Conservation (phyloP, 2,888 invertebrate genomes). For the Limnephilus auricula region DNA sequence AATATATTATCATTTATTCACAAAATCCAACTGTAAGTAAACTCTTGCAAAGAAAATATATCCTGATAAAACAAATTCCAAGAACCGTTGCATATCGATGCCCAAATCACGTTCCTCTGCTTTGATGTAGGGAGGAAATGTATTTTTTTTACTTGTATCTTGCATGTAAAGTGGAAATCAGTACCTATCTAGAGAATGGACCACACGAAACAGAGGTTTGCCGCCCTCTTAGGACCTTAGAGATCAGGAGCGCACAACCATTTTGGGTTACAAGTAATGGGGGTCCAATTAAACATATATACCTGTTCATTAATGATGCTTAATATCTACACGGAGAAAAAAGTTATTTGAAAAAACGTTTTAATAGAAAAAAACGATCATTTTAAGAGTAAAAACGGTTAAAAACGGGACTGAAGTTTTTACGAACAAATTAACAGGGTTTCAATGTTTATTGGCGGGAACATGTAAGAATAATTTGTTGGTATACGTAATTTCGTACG, state of each 20-base stretch:
- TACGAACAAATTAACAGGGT: too few species aligned
- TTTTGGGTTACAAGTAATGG: background rate
- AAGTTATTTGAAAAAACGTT: too few species aligned
- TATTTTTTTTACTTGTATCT: slow-evolving; percentile 6
- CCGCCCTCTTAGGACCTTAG: slow-evolving; percentile 53
- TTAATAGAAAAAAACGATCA: too few species aligned
- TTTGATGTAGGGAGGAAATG: slow-evolving; percentile 60
- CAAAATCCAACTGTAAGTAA: background rate
- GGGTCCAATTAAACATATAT: background rate
- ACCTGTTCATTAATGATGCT: too few species aligned
- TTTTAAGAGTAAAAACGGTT: too few species aligned
- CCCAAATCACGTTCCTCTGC: slow-evolving; percentile 49
- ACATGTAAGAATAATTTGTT: too few species aligned
- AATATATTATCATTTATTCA: background rate
- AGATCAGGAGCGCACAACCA: background rate
- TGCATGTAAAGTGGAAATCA: slow-evolving; percentile 50
- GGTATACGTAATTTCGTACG: too few species aligned
- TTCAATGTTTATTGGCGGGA: too few species aligned
- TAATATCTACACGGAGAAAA: too few species aligned
- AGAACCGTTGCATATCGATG: slow-evolving; percentile 43
- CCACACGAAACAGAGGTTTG: slow-evolving; percentile 55
- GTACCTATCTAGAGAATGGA: slow-evolving; percentile 43
- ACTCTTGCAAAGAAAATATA: background rate
- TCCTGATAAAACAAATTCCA: slow-evolving; percentile 2
- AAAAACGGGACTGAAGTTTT: too few species aligned